Evolutionary conservation across 2,797 vertebrate species (phyloP), one percentile per base, ranked within the genome.

Genomic region (Octomys mimax): DNA sequence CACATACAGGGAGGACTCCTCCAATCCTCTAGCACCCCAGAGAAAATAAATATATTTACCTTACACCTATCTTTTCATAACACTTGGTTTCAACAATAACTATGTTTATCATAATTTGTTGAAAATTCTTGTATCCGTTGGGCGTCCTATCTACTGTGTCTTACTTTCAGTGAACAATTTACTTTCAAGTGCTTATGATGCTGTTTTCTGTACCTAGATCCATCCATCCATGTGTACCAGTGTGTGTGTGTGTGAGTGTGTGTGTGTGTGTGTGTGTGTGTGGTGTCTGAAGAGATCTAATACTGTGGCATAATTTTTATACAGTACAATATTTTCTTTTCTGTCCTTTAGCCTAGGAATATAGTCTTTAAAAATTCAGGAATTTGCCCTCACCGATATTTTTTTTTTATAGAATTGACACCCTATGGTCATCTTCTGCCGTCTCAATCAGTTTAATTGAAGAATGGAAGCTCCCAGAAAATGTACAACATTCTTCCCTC

Each of bases 1-100:
- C 81, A 42, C 0, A 2, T 33, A 2, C 0, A 26, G 2, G 2
- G 1, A 87, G 10, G 24, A 28, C 42, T 0, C 5, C 4, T 66
- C 7, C 10, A 90, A 64, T 8, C 0, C 6, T 19, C 14, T 24
- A 33, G 2, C 4, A 59, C 7, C 0, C 16, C 73, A 24, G 21
- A 33, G 0, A 70, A 12, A 54, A 42, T 39, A 46, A 92, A 73
- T 8, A 57, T 1, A 0, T 75, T 0, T 90, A 11, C 75, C 16
- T 36, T 68, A 5, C 87, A 42, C 10, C 7, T 1, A 39, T 66
- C 87, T 36, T 59, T 11, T 1, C 1, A 16, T 31, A 31, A 3
- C 10, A 6, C 82, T 78, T 92, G 16, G 33, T 80, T 90, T 82
- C 13, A 28, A 14, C 21, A 70, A 46, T 26, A 71, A 61, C 4